Evolutionary conservation across 2,797 vertebrate genomes (phyloP), one percentile per base, ranked within the genome.

Genomic region (Percopsis omiscomaycus): DNA sequence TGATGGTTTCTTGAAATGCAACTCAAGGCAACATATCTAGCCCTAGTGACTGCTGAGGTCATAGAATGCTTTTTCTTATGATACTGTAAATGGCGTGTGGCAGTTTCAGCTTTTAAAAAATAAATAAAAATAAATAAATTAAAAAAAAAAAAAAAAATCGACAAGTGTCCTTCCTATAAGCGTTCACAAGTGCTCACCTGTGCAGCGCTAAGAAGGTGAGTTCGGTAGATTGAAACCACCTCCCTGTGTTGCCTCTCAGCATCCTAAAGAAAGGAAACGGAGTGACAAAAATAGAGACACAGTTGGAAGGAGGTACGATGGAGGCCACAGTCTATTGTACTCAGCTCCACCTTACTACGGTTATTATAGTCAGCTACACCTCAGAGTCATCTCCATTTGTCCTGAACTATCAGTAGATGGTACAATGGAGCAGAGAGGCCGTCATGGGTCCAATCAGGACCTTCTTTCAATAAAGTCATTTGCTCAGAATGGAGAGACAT

Each of bases 201-300:
- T 11, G 93, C 97, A 14, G 98, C 98, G 69, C 95, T 98, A 37
- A 99, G 96, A 16, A 99, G 96, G 85, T 99, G 98, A 3, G 96
- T 98, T 79, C 97, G 91, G 74, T 99, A 99, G 79, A 98, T 96
- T 4, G 96, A 93, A 56, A 99, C 93, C 63, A 99, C 96, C 84
- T 99, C 97, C 70, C 97, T 94, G 84, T 99, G 98, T 86, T 97
- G 95, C 90, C 92, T 93, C 74, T 98, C 93, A 77, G 96, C 94
- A 70, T 98, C 97, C 98, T 99, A 30, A 32, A 55, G 0, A 49
- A 55, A 74, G 8, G 61, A 59, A 75, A 62, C 0, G 53, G 30
- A 8, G 5, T 16, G 5, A 71, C 13, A 46, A 14, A 65, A 46
- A 67, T n/a, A 11, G 3, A 2, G 49, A 50, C 10, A 30, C 10